phyloP scores from a whole-genome alignment of 2,888 invertebrate genomes.

The Stegana nigrithorax region DNA sequence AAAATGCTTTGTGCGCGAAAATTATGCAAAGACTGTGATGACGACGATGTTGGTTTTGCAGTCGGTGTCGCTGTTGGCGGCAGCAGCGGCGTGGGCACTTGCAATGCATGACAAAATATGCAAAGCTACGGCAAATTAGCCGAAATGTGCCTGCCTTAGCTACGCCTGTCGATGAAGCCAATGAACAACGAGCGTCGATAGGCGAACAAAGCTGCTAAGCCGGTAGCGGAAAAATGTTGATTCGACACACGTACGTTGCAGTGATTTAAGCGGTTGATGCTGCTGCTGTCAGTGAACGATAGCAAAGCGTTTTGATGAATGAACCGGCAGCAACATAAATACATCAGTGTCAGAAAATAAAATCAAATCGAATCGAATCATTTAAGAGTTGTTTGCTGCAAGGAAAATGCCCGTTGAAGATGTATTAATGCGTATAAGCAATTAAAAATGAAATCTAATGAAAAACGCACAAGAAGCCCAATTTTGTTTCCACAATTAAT shows the following conservation, averaged over 20 bases:
- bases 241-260: not conserved
- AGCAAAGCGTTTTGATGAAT: conserved; percentile 40
- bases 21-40: too few relatives aligned
- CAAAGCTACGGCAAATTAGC: conserved; percentile 4
- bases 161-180: not conserved
- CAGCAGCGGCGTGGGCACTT: too few relatives aligned
- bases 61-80: too few relatives aligned
- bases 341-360: not conserved
- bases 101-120: conserved; percentile 15
- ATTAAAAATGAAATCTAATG: conserved; percentile 14
- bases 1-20: too few relatives aligned
- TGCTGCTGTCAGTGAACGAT: not conserved
- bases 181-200: not conserved
- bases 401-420: conserved; percentile 41
- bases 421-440: conserved; percentile 50
- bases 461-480: not conserved
- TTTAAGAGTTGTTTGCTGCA: too few relatives aligned
- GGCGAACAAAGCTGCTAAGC: conserved; percentile 1
- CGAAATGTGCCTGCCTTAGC: not conserved
- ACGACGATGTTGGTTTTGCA: too few relatives aligned
- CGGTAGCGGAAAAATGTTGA: conserved; percentile 37
- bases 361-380: too few relatives aligned
- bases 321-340: conserved; percentile 45
- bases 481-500: conserved; percentile 39
- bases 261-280: not conserved